Evolutionary conservation across 2,888 invertebrate species (phyloP).

Genomic region (Tethea ocularis): DNA sequence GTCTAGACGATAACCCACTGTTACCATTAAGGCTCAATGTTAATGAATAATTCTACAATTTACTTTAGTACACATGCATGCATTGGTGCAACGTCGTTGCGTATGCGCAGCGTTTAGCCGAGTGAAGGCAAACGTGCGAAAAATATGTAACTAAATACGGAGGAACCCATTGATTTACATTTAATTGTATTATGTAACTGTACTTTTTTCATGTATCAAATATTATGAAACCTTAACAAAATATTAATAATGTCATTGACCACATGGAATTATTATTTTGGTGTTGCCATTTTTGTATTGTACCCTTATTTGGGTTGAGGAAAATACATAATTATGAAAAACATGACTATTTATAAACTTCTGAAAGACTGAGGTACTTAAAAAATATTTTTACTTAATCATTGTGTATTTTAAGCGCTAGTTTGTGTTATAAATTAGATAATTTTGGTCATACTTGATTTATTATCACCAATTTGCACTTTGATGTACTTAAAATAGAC

Average conservation of each 20-base stretch:
- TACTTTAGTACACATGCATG: conserved; percentile 55
- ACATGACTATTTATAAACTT: no score
- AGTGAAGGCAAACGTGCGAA: conserved; percentile 45
- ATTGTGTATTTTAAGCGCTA: no score
- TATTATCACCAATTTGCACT: conserved; percentile 34
- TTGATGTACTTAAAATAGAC: conserved; percentile 37
- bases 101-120: conserved; percentile 47
- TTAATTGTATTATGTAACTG: conserved; percentile 50
- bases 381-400: no score
- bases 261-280: background rate
- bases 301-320: background rate
- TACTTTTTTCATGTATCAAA: conserved; percentile 41
- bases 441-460: conserved; percentile 37
- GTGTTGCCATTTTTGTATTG: background rate
- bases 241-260: conserved; percentile 14
- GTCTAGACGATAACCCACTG: conserved; percentile 36
- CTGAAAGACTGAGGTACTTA: no score
- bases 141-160: conserved; percentile 45
- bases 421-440: conserved; percentile 26
- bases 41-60: conserved; percentile 63
- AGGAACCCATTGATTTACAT: conserved; percentile 45
- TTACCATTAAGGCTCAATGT: conserved; percentile 44
- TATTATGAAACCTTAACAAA: conserved; percentile 19
- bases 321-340: no score
- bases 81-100: conserved; percentile 47